Evolutionary conservation across 2,797 vertebrate species (phyloP), one percentile per base, ranked within the genome.

Genomic region (Anas georgica): DNA sequence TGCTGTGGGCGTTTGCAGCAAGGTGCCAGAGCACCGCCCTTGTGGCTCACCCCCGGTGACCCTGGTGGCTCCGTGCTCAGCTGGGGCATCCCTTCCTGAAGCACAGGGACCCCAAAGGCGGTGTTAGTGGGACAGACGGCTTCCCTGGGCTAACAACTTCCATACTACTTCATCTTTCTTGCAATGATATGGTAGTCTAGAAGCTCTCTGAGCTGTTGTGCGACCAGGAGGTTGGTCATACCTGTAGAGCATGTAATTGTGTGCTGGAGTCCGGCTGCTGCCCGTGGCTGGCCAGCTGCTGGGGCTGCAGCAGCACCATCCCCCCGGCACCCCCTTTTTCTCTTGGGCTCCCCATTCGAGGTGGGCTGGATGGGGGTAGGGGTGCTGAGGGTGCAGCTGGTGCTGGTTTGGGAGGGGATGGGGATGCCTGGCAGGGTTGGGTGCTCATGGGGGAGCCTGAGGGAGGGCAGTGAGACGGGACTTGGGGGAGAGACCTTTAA

Each of bases 201-300:
- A 67, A 60, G 33, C 17, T 75, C 87, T 48, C 7, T 15, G 23
- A 59, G 17, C 67, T 81, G 22, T 68, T 68, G 41, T 23, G 33
- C 4, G 18, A 12, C 14, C 22, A 10, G 26, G 29, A 21, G 55
- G 25, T 55, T 69, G 55, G 28, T 55, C 64, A 20, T 20, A 16
- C 13, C 9, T 67, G 33, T 3, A 35, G 56, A 31, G 17, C 17
- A 39, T 10, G 1, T 39, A 10, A 33, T 12, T 59, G 29, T 20
- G 5, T 28, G 23, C 23, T 15, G 43, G 50, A 46, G 35, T 35
- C n/a, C 63, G 25, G 60, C 39, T 2, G 35, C 6, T 1, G 2
- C 22, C 63, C 48, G 21, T 0, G 1, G 12, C 8, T 50, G 41
- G 29, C 15, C 26, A 31, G 6, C 6, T 3, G 3, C 31, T 68